Percentiles rank a stretch among this genome's conserved stretches.
These are phyloP conservation scores for Percina caprodes DNA, from an alignment of 2,113 vertebrate species.

Conservation along the genomic window DNA sequence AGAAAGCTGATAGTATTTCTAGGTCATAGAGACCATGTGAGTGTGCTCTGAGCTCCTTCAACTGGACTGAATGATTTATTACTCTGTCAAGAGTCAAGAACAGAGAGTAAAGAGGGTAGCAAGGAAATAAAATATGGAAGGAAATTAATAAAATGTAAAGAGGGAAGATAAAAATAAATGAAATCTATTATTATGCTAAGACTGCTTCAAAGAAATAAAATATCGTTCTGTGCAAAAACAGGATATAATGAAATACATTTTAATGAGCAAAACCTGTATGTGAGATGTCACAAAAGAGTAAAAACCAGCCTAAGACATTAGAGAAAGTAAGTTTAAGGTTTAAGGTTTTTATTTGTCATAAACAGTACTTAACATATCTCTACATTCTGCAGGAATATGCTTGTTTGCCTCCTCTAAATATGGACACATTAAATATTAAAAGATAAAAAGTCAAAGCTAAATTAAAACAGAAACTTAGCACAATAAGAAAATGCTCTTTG, in stretches of 20 bases:
- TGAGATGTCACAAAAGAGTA: background rate
- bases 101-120: slow-evolving; percentile 20
- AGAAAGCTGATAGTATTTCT: slow-evolving; percentile 63
- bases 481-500: background rate
- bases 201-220: background rate
- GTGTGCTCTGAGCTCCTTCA: slow-evolving; percentile 56
- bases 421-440: background rate
- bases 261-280: background rate
- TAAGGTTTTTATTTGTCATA: background rate
- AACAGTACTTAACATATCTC: background rate
- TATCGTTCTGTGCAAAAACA: slow-evolving; percentile 1
- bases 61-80: slow-evolving; percentile 74
- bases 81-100: slow-evolving; percentile 57
- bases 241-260: slow-evolving; percentile 8
- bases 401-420: background rate
- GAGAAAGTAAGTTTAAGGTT: background rate
- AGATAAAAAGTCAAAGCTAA: background rate
- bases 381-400: too few relatives aligned
- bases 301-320: background rate
- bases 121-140: slow-evolving; percentile 35
- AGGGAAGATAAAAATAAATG: slow-evolving; percentile 32
- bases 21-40: slow-evolving; percentile 65
- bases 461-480: background rate
- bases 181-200: slow-evolving; percentile 21
- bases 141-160: slow-evolving; percentile 29